Conservation (phyloP, 2,888 invertebrate genomes). For the Sussaba pulchella region DNA sequence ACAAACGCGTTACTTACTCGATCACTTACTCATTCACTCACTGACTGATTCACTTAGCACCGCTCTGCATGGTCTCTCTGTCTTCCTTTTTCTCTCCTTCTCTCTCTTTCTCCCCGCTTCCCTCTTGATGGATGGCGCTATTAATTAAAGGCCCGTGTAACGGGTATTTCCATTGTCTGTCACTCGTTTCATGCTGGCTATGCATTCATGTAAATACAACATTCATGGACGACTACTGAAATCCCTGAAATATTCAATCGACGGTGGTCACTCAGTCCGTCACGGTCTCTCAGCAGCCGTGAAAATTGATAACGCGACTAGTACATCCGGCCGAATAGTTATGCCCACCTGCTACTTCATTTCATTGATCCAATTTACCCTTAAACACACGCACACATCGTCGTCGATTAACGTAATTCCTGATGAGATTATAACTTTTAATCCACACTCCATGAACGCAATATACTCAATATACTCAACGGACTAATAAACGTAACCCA, state of each 20-base stretch:
- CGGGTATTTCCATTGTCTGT: neutral
- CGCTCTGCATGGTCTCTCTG: no score
- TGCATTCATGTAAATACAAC: slow-evolving; percentile 18
- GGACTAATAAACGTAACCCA: neutral
- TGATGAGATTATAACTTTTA: neutral
- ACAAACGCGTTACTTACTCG: no score
- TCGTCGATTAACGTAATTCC: neutral
- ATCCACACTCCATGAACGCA: neutral
- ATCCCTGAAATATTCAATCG: slow-evolving; percentile 53
- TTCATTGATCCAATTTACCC: slow-evolving; percentile 1
- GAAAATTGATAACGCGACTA: slow-evolving; percentile 30
- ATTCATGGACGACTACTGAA: slow-evolving; percentile 57
- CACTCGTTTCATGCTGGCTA: slow-evolving; percentile 1
- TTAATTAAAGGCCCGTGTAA: no score
- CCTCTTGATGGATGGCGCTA: no score
- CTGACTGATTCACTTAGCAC: no score
- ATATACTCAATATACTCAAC: neutral
- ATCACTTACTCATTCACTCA: no score
- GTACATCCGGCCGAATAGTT: neutral
- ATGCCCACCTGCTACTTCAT: neutral
- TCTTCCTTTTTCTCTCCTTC: no score
- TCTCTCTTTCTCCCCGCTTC: neutral
- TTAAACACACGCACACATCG: neutral
- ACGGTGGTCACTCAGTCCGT: slow-evolving; percentile 56
- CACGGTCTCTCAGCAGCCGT: slow-evolving; percentile 27